phyloP scores from a whole-genome alignment of 2,888 invertebrate genomes.

The Tortrix viridana region DNA sequence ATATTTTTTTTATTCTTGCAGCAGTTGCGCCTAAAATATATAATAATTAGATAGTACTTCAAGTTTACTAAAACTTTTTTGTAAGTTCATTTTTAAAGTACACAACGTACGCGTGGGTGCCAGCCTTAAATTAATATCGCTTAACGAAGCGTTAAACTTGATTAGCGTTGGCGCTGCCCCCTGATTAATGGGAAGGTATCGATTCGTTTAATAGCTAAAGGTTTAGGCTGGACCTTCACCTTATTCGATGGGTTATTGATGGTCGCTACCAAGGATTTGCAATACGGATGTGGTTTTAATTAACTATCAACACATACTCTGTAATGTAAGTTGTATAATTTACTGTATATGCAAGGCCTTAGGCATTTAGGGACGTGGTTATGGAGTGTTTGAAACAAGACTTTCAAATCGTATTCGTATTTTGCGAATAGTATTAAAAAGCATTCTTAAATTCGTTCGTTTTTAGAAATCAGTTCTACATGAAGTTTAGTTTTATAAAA shows the following conservation, averaged over 20 bases:
- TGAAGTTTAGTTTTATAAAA: too few species aligned
- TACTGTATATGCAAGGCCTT: background rate
- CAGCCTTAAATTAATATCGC: constrained; percentile 48
- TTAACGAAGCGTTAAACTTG: constrained; percentile 68
- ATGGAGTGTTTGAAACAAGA: too few species aligned
- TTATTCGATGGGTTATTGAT: constrained; percentile 58
- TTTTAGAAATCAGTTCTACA: too few species aligned
- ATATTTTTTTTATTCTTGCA: too few species aligned
- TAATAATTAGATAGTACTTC: too few species aligned
- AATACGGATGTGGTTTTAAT: constrained; percentile 24
- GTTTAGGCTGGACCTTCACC: constrained; percentile 63
- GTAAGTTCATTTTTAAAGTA: too few species aligned
- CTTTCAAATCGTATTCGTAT: too few species aligned
- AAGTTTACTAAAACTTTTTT: too few species aligned
- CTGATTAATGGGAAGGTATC: constrained; percentile 57
- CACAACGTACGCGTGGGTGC: background rate
- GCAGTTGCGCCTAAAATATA: too few species aligned
- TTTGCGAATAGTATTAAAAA: too few species aligned
- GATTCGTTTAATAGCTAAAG: constrained; percentile 53
- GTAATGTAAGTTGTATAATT: background rate
- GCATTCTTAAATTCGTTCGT: too few species aligned
- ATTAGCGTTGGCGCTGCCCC: constrained; percentile 55
- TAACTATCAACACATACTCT: background rate
- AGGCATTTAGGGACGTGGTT: too few species aligned
- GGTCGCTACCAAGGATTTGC: constrained; percentile 39